Conservation (phyloP, 2,113 vertebrate genomes). For the Microtus richardsoni region DNA sequence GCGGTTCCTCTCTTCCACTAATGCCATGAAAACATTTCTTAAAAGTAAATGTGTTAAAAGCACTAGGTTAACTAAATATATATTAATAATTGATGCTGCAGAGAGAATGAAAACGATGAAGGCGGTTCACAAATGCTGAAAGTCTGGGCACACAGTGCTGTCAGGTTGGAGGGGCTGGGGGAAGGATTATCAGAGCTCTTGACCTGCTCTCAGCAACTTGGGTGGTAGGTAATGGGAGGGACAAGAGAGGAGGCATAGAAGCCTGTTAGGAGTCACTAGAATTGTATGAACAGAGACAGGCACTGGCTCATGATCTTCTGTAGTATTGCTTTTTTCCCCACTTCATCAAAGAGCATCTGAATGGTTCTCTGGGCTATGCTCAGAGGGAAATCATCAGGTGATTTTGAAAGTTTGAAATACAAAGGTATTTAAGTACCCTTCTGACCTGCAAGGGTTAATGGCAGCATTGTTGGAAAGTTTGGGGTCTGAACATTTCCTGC, state of each 20-base stretch:
- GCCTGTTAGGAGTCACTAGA: background rate
- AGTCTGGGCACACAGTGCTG: background rate
- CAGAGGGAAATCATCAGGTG: background rate
- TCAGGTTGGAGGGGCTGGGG: background rate
- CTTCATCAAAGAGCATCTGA: background rate
- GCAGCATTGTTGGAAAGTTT: background rate
- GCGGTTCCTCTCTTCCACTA: background rate
- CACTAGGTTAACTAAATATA: background rate
- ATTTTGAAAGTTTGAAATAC: background rate
- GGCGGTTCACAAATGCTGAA: background rate
- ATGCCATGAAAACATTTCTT: background rate
- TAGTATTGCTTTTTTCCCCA: background rate
- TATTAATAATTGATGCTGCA: background rate
- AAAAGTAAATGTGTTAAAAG: constrained; percentile 4
- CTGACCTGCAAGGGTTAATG: background rate
- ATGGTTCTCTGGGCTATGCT: background rate
- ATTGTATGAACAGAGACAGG: background rate
- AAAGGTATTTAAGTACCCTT: background rate
- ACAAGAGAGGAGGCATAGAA: background rate
- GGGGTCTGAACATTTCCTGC: background rate
- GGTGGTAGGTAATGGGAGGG: background rate
- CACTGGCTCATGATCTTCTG: background rate
- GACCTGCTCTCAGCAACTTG: background rate
- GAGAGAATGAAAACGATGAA: background rate
- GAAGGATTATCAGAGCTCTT: background rate